Evolutionary conservation across 2,797 vertebrate genomes (phyloP).

Genomic region (Notolepis coatsorum): DNA sequence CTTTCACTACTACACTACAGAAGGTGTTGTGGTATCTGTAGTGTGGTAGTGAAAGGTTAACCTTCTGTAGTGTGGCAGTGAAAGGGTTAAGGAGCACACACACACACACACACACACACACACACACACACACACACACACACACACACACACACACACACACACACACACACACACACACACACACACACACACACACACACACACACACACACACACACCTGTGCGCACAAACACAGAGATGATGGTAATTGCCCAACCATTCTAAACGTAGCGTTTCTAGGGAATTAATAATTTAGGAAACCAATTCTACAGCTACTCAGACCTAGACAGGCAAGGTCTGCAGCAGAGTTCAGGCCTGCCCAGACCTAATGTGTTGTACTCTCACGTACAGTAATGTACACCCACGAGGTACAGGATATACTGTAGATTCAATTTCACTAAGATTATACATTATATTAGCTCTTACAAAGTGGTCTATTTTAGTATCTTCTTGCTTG

Average conservation of each 20-base stretch:
- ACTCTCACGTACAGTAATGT: too few relatives aligned
- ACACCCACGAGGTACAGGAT: neutral
- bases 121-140: neutral
- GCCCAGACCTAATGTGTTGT: neutral
- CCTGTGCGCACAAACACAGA: conserved; percentile 11
- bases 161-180: neutral
- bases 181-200: neutral
- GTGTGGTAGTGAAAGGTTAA: too few relatives aligned
- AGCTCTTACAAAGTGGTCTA: too few relatives aligned
- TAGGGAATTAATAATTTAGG: conserved; percentile 35
- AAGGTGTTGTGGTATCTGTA: too few relatives aligned
- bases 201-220: neutral
- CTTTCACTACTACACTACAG: too few relatives aligned
- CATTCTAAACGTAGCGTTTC: conserved; percentile 34
- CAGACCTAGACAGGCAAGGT: neutral
- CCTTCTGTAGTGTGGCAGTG: too few relatives aligned
- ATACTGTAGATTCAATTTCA: neutral
- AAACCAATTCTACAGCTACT: conserved; percentile 33
- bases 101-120: too few relatives aligned
- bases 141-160: neutral
- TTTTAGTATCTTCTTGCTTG: too few relatives aligned
- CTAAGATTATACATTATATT: too few relatives aligned
- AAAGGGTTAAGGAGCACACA: too few relatives aligned
- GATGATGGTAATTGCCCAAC: conserved; percentile 36
- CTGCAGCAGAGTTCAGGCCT: neutral